phyloP scores from a whole-genome alignment of 2,113 vertebrate genomes.

The Catagonus wagneri region DNA sequence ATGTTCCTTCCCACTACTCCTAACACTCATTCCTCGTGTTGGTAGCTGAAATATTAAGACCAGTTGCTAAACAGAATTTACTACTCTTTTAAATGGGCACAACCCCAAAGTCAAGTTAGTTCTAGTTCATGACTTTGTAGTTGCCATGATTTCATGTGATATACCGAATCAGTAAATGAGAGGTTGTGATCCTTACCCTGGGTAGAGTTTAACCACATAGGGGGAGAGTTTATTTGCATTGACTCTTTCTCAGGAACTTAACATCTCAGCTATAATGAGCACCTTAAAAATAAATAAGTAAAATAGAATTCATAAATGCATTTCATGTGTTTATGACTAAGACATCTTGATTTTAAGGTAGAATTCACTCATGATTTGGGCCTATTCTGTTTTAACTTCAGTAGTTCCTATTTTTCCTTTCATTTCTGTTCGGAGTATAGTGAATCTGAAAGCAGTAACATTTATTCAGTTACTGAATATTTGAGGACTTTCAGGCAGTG shows the following conservation, averaged over 20 bases:
- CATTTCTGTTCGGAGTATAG: not conserved
- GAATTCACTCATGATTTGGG: not conserved
- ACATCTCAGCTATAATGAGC: not conserved
- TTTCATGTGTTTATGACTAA: not conserved
- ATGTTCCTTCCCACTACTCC: not conserved
- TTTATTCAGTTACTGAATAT: not conserved
- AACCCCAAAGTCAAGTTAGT: not conserved
- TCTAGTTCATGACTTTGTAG: not conserved
- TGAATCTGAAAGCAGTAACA: not conserved
- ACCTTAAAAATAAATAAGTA: constrained; percentile 2
- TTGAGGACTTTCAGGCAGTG: not conserved
- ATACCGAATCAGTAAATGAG: not conserved
- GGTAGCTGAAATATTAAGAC: not conserved
- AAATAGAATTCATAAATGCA: not conserved
- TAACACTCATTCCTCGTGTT: not conserved
- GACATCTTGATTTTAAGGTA: not conserved
- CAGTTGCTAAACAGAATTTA: not conserved
- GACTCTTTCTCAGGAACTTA: not conserved
- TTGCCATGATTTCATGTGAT: not conserved
- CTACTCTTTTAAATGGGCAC: not conserved
- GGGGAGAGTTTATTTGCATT: not conserved
- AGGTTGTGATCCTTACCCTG: not conserved
- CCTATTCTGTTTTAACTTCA: not conserved
- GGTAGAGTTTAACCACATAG: not conserved
- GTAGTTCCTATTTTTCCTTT: not conserved